Base-by-base conservation (phyloP, 2,888 invertebrate genomes). In the Cryptosula pallasiana region DNA sequence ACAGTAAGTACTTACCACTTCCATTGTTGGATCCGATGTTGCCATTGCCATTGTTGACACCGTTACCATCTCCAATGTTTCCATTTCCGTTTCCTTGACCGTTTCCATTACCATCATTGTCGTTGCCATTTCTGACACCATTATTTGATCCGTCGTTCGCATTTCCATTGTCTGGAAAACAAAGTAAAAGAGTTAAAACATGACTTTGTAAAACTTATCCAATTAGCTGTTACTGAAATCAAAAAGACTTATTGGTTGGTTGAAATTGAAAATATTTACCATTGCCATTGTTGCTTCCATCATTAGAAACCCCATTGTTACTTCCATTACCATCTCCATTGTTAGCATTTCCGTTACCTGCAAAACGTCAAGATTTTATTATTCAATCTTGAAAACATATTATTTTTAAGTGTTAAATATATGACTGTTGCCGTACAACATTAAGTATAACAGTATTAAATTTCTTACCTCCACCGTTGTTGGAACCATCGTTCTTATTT, bases 111-210 rank as follows among this genome's bases (percentile, higher is more conserved):
- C 63, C 63, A 29, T 29, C 63, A 72, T 70, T 35, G 34, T 35
- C 23, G 63, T 72, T 55, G 25, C 63, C 69, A 71, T 72, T 69
- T 9, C 63, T 45, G 2, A 63, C 45, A 71, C 63, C 55, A 71
- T 72, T 35, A 27, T 72, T 23, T 29, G 27, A 20, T 23, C 63
- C 69, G 23, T 71, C 36, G 58, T 71, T 29, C 27, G 36, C 63
- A 71, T 71, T 27, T 54, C 54, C 32, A 71, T 71, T 27, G 54
- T 71, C 63, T 54, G 36, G 5, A 71, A 20, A 45, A 13, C 20
- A 45, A 5, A 45, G 45, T 13, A 45, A 45, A 13, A n/a, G n/a
- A n/a, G n/a, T n/a, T n/a, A n/a, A n/a, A n/a, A n/a, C n/a, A n/a
- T n/a, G n/a, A n/a, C n/a, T n/a, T n/a, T n/a, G n/a, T n/a, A n/a